Percentiles rank a stretch among this genome's conserved stretches.
Conservation (phyloP, 1,140 invertebrate genomes). For the Manduca sexta region DNA sequence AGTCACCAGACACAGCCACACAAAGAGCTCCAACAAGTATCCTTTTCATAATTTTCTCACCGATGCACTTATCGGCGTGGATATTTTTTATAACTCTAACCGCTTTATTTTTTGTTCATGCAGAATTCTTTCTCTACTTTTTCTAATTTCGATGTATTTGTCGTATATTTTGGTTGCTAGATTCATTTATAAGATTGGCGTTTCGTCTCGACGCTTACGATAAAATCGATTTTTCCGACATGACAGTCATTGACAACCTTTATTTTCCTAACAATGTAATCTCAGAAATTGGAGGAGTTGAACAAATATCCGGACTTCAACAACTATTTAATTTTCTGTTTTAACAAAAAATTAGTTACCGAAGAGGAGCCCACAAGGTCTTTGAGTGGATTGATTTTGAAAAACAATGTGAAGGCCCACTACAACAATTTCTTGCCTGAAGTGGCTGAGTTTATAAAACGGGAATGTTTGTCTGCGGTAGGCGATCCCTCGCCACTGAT, state of each 20-base stretch:
- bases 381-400: slow-evolving; percentile 96
- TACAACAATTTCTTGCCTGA: slow-evolving; percentile 93
- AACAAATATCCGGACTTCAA: slow-evolving; percentile 99
- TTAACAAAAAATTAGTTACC: slow-evolving; percentile 93
- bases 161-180: slow-evolving; percentile 1
- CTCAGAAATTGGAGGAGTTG: slow-evolving; percentile 97
- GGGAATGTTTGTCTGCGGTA: slow-evolving; percentile 95
- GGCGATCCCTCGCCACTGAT: slow-evolving; percentile 96
- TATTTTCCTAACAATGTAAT: slow-evolving; percentile 73
- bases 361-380: slow-evolving; percentile 98
- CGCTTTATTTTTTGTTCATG: slow-evolving; percentile 29
- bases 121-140: slow-evolving; percentile 10
- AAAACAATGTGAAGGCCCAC: slow-evolving; percentile 98
- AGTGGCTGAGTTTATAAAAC: slow-evolving; percentile 92
- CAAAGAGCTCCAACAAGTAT: slow-evolving; percentile 98
- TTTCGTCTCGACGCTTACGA: slow-evolving; percentile 48
- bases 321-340: slow-evolving; percentile 98
- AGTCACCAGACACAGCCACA: slow-evolving; percentile 96
- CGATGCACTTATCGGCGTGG: slow-evolving; percentile 61
- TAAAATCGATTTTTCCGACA: slow-evolving; percentile 74
- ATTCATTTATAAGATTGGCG: slow-evolving; percentile 7
- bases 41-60: slow-evolving; percentile 75
- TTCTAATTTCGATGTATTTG: slow-evolving; percentile 14
- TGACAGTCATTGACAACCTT: slow-evolving; percentile 68
- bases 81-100: slow-evolving; percentile 55